Base-by-base conservation (phyloP, 2,113 vertebrate species). In the Nothocercus nigrocapillus region DNA sequence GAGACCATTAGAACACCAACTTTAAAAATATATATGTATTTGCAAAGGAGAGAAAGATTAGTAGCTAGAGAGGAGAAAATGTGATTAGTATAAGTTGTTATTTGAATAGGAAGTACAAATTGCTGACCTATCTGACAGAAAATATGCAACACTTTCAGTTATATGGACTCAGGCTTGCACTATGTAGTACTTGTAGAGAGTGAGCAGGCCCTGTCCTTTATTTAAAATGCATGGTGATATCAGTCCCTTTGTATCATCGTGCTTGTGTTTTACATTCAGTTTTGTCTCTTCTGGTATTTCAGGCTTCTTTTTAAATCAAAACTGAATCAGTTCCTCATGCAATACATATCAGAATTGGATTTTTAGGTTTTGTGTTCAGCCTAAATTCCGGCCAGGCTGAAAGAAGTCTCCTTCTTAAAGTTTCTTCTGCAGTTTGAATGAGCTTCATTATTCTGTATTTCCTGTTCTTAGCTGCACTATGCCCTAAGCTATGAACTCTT, bases 231-330 rank as follows among this genome's bases (percentile, higher is more conserved):
- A 59, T 63, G 76, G 88, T 80, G 59, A 77, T 93, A 94, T 89
- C 81, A 89, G 85, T 90, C 70, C 49, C 42, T 79, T 92, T 89
- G 67, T 95, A 90, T 76, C 92, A 64, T 91, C 58, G 8, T 63
- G 54, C 70, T 87, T 94, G 81, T 95, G 92, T 93, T 96, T 92
- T 86, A 70, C 88, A 85, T 93, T 89, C 94, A 85, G 94, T 95
- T 95, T 94, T 95, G 92, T 97, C 88, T 90, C 75, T 91, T 36
- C 73, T 92, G 86, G 77, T 96, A 87, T 93, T 93, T 92, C 90
- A 95, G 90, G 49, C 80, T 94, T 86, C 53, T 87, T 79, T 95
- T 88, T 59, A 84, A 92, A 86, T 82, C 63, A 87, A 77, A 90
- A 80, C 66, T 56, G 77, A 93, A 81, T 79, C 7, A 1, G 18